Evolutionary conservation across 2,797 vertebrate species (phyloP), one percentile per base, ranked within the genome.

Genomic region (Coreius guichenoti): DNA sequence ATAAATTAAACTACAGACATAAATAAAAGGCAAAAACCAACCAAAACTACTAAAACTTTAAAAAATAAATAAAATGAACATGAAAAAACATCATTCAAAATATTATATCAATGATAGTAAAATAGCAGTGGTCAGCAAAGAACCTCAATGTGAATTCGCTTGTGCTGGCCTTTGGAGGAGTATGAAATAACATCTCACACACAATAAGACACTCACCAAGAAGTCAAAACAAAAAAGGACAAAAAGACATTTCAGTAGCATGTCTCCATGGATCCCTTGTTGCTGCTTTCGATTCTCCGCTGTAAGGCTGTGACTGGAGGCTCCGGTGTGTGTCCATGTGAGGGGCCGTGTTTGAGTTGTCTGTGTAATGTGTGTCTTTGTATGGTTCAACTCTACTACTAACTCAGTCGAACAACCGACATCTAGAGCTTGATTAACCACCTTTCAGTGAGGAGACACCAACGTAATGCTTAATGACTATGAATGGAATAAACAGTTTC

Each of bases 261-360:
- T 94, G 94, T 96, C 94, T 95, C 95, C 93, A 95, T 95, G 95
- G 94, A 94, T 95, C 93, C 95, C 92, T 93, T 95, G 95, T 96
- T 96, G 95, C 95, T 96, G 95, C 95, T 97, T 97, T 95, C 94
- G 94, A 96, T 96, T 96, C 95, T 96, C 92, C 91, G 90, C 92
- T 95, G 94, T 93, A 88, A 90, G 84, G 83, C 82, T 84, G 87
- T 87, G 88, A 89, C 77, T 87, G 86, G 74, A 85, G 72, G 75
- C 86, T 88, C 83, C 80, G 39, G 80, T 87, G 80, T 90, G 84
- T 79, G 80, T 86, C 79, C 36, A 75, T 86, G 85, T 88, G 80
- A 74, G 76, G 45, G 67, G 21, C 8, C n/a, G 56, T 84, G 86
- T 87, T 56, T 74, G 29, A 80, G 61, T 47, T 19, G 31, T 72